Evolutionary conservation across 1,140 invertebrate genomes (phyloP).

Genomic region (Sminthurides bifidus): DNA sequence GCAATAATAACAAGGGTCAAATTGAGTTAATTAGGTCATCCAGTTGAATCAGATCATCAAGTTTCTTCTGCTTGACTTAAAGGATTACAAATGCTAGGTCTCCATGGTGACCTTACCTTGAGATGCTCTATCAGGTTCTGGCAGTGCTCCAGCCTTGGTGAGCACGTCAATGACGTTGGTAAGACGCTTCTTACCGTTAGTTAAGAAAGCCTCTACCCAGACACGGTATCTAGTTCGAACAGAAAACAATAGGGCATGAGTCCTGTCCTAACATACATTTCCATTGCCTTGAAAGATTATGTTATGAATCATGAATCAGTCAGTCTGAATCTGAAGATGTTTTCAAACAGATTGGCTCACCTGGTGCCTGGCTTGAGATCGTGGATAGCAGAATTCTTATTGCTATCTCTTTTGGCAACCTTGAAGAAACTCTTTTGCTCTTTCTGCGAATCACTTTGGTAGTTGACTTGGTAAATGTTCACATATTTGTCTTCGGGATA

Average conservation of each 20-base stretch:
- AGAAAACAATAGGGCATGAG: neutral
- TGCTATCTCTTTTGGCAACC: conserved; percentile 63
- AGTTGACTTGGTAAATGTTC: conserved; percentile 76
- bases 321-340: neutral
- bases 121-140: conserved; percentile 40
- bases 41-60: neutral
- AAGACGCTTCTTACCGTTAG: conserved; percentile 77
- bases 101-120: conserved; percentile 20
- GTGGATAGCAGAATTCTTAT: conserved; percentile 52
- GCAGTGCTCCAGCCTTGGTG: conserved; percentile 59
- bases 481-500: conserved; percentile 78
- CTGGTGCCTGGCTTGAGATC: conserved; percentile 65
- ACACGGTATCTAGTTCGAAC: conserved; percentile 52
- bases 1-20: neutral
- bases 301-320: too few relatives aligned
- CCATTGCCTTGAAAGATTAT: neutral
- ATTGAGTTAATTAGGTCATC: neutral
- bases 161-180: conserved; percentile 69
- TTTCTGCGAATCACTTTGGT: conserved; percentile 53
- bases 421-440: conserved; percentile 71
- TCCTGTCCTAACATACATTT: neutral
- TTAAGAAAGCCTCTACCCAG: conserved; percentile 75
- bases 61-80: neutral
- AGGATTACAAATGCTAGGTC: conserved; percentile 3
- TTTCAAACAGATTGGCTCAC: conserved; percentile 32